Percentiles rank a stretch among this genome's conserved stretches.
These are phyloP conservation scores for Conger conger DNA, from an alignment of 2,113 vertebrate species.

Conservation along the genomic window DNA sequence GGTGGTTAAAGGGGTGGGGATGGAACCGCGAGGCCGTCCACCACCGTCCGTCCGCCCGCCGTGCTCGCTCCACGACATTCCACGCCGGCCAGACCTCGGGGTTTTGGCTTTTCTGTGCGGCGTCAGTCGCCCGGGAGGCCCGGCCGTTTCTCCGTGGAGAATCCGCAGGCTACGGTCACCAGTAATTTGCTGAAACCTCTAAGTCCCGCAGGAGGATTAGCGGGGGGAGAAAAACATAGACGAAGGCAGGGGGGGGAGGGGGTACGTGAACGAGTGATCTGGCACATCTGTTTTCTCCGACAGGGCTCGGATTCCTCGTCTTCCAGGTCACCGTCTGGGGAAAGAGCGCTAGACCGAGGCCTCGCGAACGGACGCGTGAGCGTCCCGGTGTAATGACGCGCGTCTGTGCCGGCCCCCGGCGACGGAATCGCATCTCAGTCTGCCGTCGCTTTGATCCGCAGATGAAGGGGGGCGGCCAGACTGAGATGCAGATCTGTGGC, in stretches of 20 bases:
- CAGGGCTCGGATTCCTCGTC: not conserved
- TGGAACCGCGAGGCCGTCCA: too few relatives aligned
- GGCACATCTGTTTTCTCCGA: conserved; percentile 16
- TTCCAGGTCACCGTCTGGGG: not conserved
- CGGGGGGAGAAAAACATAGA: not conserved
- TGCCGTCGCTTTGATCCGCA: not conserved
- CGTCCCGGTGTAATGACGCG: too few relatives aligned
- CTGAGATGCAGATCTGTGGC: not conserved
- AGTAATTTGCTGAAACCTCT: conserved; percentile 26
- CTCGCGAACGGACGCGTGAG: not conserved
- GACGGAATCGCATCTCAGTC: not conserved
- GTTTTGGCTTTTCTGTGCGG: not conserved
- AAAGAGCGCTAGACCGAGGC: not conserved
- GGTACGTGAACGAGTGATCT: conserved; percentile 14
- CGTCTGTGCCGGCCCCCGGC: not conserved
- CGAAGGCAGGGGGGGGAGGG: not conserved
- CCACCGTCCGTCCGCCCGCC: not conserved
- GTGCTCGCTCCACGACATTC: not conserved
- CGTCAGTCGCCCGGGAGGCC: not conserved
- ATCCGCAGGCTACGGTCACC: conserved; percentile 10
- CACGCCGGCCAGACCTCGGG: not conserved
- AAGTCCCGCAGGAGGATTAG: conserved; percentile 27
- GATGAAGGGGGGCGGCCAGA: not conserved
- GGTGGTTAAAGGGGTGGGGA: not conserved
- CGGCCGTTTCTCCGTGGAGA: not conserved